Conservation (phyloP, 2,113 vertebrate species). For the Melanerpes aurifrons region DNA sequence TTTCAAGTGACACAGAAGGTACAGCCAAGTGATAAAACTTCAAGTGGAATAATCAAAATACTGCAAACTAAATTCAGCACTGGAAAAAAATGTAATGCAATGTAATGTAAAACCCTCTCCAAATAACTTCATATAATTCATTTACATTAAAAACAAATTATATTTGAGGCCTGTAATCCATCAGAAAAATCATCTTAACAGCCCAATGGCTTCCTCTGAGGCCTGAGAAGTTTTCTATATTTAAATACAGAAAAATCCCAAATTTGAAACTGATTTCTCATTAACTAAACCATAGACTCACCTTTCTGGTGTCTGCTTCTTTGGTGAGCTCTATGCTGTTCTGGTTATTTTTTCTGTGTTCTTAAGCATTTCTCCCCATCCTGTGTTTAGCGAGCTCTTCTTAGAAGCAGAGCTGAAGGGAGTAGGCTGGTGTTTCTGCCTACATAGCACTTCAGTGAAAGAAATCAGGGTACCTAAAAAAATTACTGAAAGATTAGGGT, state of each 20-base stretch:
- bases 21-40: slow-evolving; percentile 1
- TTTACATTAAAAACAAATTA: background rate
- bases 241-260: background rate
- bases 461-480: background rate
- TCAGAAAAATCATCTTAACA: background rate
- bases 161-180: background rate
- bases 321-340: too few species aligned
- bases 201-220: background rate
- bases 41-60: background rate
- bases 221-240: background rate
- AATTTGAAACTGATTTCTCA: background rate
- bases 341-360: background rate
- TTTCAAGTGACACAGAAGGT: background rate
- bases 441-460: background rate
- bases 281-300: background rate
- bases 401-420: background rate
- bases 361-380: background rate
- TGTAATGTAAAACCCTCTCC: background rate
- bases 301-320: background rate
- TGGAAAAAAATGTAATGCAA: background rate
- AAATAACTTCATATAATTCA: background rate
- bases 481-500: background rate
- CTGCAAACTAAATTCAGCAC: background rate
- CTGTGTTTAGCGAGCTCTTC: background rate
- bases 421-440: background rate